Base-by-base conservation (phyloP, 1,140 invertebrate species). In the Lithobius niger region DNA sequence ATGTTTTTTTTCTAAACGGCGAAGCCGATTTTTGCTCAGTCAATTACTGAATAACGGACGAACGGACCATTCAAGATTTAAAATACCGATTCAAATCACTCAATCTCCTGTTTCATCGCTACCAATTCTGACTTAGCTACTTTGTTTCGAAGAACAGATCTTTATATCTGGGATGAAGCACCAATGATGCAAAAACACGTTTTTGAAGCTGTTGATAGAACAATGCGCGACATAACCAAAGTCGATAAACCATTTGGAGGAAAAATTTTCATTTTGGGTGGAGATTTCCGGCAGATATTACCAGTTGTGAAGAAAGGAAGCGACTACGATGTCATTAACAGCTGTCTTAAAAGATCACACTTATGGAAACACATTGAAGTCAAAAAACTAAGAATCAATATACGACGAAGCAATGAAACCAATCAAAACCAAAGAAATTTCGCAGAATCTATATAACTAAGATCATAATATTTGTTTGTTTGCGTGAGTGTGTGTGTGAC, bases 201-300 rank as follows among this genome's bases (percentile, higher is more conserved):
- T 27, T 24, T 50, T 25, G 48, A 50, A 50, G 48, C 27, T 15
- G 25, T 50, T 27, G 48, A 50, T 50, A 22, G 48, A 10, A 10
- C 6, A 19, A 10, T 50, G 10, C 10, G 48, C 25, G 48, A 50
- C 21, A 50, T 50, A 6, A 50, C 19, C 10, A 27, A 50, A 50
- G 19, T 3, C 3, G 4, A 50, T 10, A 4, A 25, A 25, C 48
- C 48, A 50, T 50, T 50, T 50, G 22, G 48, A 3, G 48, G 48
- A 15, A 50, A 50, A 50, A 19, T 50, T 50, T 27, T 50, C 19
- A 3, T 50, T 3, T 50, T 50, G 10, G 48, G 24, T 13, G 48
- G 48, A 27, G 25, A 50, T 19, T 50, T 50, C 27, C 25, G 48
- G 19, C 48, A 50, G 27, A 50, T 50, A 3, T 50, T 50, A 50